Conservation (phyloP, 2,797 vertebrate species). For the Gallinago nigripennis region DNA sequence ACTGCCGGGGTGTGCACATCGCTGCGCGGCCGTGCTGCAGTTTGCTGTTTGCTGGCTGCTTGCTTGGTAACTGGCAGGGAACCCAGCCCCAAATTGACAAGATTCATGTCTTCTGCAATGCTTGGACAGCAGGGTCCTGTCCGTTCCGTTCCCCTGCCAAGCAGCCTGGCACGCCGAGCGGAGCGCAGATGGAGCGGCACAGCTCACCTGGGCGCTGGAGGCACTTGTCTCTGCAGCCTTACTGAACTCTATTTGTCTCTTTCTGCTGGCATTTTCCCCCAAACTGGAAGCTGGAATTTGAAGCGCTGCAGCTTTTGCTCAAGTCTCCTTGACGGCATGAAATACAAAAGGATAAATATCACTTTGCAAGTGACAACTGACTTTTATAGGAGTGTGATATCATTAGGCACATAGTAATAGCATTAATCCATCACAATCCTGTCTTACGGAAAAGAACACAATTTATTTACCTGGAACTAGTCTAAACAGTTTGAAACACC, state of each 20-base stretch:
- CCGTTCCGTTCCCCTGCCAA: constrained; percentile 46
- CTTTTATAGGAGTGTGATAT: not conserved
- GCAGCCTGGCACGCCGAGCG: constrained; percentile 29
- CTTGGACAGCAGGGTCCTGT: constrained; percentile 62
- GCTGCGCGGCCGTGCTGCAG: not conserved
- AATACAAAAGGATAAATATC: not conserved
- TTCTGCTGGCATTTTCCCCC: not conserved
- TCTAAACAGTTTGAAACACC: not conserved
- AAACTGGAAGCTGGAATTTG: not conserved
- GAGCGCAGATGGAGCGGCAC: constrained; percentile 56
- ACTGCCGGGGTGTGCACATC: not conserved
- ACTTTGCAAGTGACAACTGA: not conserved
- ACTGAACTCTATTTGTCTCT: constrained; percentile 35
- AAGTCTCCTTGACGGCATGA: not conserved
- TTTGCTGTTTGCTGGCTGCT: constrained; percentile 20
- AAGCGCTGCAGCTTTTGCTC: not conserved
- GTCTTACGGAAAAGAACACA: not conserved
- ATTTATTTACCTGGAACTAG: not conserved
- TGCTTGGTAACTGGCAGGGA: constrained; percentile 35
- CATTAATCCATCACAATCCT: not conserved
- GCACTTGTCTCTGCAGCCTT: constrained; percentile 14
- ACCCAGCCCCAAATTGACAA: constrained; percentile 55
- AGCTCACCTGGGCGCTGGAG: constrained; percentile 49
- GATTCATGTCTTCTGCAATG: constrained; percentile 70
- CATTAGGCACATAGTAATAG: not conserved